phyloP scores from a whole-genome alignment of 1,140 invertebrate species.

The Anastatus disparis region DNA sequence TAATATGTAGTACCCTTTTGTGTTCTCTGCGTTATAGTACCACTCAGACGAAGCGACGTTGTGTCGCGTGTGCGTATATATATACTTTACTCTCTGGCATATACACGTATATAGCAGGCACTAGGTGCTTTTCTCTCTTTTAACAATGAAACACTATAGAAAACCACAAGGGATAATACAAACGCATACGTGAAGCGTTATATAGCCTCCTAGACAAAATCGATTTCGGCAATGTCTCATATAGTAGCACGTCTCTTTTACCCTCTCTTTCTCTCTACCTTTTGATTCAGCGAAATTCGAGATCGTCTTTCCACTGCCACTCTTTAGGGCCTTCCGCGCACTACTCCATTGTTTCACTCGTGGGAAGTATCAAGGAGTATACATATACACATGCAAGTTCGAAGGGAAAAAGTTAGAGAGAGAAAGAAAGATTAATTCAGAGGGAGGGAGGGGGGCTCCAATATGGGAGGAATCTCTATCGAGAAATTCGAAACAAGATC shows the following conservation, averaged over 20 bases:
- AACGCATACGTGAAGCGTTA: not conserved
- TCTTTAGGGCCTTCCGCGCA: no score
- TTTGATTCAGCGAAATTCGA: slow-evolving; percentile 67
- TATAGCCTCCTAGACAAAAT: slow-evolving; percentile 56
- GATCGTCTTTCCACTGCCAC: slow-evolving; percentile 64
- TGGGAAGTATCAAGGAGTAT: slow-evolving; percentile 46
- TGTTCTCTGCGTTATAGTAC: slow-evolving; percentile 49
- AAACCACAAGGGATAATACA: slow-evolving; percentile 52
- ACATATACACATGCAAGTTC: not conserved
- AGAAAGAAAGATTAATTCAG: not conserved
- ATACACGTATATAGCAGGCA: slow-evolving; percentile 21
- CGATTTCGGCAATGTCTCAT: slow-evolving; percentile 51
- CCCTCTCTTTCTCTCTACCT: not conserved
- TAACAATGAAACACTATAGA: slow-evolving; percentile 65
- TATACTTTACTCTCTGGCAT: slow-evolving; percentile 1
- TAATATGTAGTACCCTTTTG: slow-evolving; percentile 58
- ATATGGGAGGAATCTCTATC: slow-evolving; percentile 53
- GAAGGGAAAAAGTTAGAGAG: not conserved
- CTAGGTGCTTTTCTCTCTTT: slow-evolving; percentile 26
- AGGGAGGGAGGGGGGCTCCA: not conserved
- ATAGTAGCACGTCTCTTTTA: not conserved
- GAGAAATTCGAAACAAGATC: slow-evolving; percentile 61
- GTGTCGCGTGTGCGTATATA: no score
- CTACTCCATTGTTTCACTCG: slow-evolving; percentile 63
- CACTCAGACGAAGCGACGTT: slow-evolving; percentile 55